Percentiles rank a stretch among this genome's conserved stretches.
Evolutionary conservation across 2,113 vertebrate species (phyloP).

Genomic region (Phylloscopus whistleri): DNA sequence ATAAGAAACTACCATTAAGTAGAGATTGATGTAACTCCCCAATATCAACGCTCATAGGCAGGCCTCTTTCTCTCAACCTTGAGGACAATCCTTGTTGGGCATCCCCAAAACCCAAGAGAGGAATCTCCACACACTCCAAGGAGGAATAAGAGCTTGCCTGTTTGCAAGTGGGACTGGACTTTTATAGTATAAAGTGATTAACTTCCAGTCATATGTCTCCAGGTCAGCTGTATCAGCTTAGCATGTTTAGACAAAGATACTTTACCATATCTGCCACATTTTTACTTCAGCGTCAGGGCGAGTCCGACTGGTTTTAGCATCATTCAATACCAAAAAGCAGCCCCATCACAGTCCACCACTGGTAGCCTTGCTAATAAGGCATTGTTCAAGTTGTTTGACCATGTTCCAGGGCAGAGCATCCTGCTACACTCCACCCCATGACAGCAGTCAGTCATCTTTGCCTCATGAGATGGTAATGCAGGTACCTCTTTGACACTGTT

Average conservation of each 20-base stretch:
- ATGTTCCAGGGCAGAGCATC: not conserved
- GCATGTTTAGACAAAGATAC: not conserved
- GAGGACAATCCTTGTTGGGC: not conserved
- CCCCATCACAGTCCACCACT: not conserved
- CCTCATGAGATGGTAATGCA: not conserved
- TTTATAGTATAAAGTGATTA: not conserved
- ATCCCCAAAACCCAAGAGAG: not conserved
- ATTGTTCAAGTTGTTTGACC: not conserved
- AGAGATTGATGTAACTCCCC: not conserved
- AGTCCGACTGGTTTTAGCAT: not conserved
- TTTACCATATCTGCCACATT: not conserved
- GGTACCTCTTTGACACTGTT: not conserved
- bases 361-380: no score
- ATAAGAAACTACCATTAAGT: not conserved
- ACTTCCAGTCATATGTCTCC: not conserved
- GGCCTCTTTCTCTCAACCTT: not conserved
- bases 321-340: not conserved
- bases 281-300: not conserved
- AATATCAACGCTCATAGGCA: rapidly evolving
- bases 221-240: not conserved
- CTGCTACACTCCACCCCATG: not conserved
- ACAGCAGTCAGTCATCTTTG: not conserved
- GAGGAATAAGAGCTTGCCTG: not conserved
- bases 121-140: not conserved
- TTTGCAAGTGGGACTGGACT: not conserved